Base-by-base conservation (phyloP, 1,140 invertebrate species). In the Cydia splendana region DNA sequence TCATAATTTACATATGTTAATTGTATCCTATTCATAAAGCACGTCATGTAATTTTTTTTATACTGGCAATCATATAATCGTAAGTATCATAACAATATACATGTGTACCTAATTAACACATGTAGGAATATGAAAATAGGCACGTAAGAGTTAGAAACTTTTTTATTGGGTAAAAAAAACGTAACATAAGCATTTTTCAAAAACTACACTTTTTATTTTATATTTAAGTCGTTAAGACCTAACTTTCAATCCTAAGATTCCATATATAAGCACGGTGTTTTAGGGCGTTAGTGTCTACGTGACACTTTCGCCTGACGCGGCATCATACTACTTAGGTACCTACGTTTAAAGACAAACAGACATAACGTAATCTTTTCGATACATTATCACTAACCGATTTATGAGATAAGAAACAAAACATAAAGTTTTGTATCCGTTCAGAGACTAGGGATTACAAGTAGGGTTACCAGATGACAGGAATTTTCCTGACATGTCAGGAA, bases 281-380 rank as follows among this genome's bases (percentile, higher is more conserved):
- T 62, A 62, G 20, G 57, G 13, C 34, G 34, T 71, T 71, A 18
- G 12, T 71, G 67, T 24, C 67, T 71, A 71, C 67, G 67, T 71
- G 67, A 42, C 67, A 38, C 30, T 42, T 24, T 15, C 2, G 34
- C 30, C n/a, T 38, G 18, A 18, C 67, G 67, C 67, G 67, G 30
- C 67, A 42, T 45, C 18, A 38, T 38, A 69, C 65, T 71, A 18
- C 28, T 18, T 18, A 42, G 34, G 6, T 42, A 38, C 7, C 12
- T 71, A 42, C 28, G 13, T 65, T 65, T 30, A 65, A 65, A 65
- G 1, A 42, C 30, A 38, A 71, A 71, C 30, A 71, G 24, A 71
- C 57, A 62, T 20, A 12, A 62, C 7, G 7, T 62, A 24, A 62
- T 71, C 67, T 71, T 42, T 2, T 7, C 34, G 67, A 71, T 71